These are phyloP conservation scores for Andricus quercusramuli DNA, from an alignment of 2,888 invertebrate genomes.

Conservation along the genomic window DNA sequence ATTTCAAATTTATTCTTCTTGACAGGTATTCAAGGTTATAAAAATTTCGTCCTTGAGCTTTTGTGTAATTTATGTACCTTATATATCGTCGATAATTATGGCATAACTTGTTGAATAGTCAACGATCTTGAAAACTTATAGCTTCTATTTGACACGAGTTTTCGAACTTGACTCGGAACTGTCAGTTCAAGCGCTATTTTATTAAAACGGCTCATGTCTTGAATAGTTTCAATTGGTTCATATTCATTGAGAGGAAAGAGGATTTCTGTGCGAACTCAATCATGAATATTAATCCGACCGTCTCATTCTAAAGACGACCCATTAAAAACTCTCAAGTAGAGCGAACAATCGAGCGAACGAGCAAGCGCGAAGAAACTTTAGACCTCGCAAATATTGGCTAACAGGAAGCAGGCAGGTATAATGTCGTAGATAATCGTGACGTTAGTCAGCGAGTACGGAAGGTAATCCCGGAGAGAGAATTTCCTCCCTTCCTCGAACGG, in stretches of 20 bases:
- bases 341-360: conserved; percentile 1
- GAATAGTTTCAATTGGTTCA: neutral
- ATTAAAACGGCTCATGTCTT: neutral
- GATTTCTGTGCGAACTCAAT: neutral
- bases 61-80: neutral
- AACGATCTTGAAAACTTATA: neutral
- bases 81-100: neutral
- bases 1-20: too few species aligned
- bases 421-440: conserved; percentile 44
- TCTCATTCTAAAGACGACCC: conserved; percentile 38
- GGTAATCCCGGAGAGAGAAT: conserved; percentile 23
- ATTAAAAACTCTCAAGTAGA: conserved; percentile 22
- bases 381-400: conserved; percentile 49
- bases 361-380: conserved; percentile 36
- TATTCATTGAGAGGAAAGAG: neutral
- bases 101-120: neutral
- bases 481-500: conserved; percentile 20
- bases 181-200: neutral
- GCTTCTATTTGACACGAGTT: neutral
- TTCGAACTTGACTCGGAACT: neutral
- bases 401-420: conserved; percentile 43
- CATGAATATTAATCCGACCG: conserved; percentile 52
- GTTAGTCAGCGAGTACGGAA: conserved; percentile 24
- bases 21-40: too few species aligned
- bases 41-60: too few species aligned